Conservation (phyloP, 2,113 vertebrate genomes). For the Oxygymnocypris stewartii region DNA sequence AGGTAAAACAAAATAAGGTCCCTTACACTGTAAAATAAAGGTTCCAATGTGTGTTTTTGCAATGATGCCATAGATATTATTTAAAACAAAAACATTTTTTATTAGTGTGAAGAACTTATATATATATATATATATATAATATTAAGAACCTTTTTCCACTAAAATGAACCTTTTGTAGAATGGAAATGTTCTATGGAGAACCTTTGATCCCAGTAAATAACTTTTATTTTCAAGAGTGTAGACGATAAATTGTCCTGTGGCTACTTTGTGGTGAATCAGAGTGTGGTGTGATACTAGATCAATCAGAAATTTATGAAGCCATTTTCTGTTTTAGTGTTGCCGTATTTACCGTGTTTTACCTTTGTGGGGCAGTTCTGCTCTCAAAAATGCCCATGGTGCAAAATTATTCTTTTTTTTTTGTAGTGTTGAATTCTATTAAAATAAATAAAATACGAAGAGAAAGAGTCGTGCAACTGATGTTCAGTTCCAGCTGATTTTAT, state of each 20-base stretch:
- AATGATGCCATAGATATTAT: too few species aligned
- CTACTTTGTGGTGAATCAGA: not conserved
- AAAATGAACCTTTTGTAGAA: not conserved
- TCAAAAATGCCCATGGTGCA: not conserved
- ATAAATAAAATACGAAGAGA: not conserved
- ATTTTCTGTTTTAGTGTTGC: slow-evolving; percentile 1
- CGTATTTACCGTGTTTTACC: not conserved
- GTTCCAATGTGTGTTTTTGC: too few species aligned
- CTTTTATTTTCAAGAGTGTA: not conserved
- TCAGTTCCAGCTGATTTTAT: slow-evolving; percentile 99
- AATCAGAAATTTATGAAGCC: not conserved
- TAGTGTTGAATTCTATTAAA: not conserved
- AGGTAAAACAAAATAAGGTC: not conserved
- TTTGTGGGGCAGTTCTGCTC: not conserved
- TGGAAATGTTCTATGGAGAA: not conserved
- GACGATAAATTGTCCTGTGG: not conserved
- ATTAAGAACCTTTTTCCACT: not conserved
- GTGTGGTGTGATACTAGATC: not conserved
- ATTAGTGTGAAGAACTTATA: not conserved
- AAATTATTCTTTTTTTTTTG: not conserved
- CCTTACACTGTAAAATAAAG: too few species aligned
- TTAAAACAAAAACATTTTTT: not conserved
- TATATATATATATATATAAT: too few species aligned
- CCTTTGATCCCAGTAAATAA: not conserved
- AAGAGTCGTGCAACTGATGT: slow-evolving; percentile 71